Evolutionary conservation across 2,888 invertebrate species (phyloP).

Genomic region (Agrochola litura): DNA sequence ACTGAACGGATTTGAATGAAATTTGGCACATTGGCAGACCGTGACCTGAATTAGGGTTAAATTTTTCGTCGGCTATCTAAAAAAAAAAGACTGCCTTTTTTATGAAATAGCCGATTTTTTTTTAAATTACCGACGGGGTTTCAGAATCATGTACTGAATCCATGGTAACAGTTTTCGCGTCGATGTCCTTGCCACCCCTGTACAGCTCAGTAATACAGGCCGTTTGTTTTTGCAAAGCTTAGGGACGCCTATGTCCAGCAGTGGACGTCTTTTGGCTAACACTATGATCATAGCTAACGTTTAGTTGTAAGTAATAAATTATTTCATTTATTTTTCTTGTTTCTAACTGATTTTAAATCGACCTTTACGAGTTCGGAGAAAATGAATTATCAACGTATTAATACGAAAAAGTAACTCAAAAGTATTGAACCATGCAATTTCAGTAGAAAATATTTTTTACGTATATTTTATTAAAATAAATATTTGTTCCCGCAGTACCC

Average conservation of each 20-base stretch:
- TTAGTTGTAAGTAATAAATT: not conserved
- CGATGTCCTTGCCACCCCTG: not conserved
- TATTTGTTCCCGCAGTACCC: not conserved
- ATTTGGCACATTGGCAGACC: no score
- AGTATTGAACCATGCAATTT: not conserved
- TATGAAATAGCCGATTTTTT: no score
- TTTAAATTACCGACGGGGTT: no score
- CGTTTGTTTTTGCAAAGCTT: no score
- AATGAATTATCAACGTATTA: not conserved
- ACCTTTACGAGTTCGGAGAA: not conserved
- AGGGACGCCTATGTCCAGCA: not conserved
- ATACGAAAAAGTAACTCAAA: not conserved
- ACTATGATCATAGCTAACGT: not conserved
- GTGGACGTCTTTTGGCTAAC: not conserved
- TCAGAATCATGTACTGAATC: no score
- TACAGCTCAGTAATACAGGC: no score
- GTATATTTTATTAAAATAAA: constrained; percentile 5
- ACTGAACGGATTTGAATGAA: no score
- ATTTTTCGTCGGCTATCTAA: no score
- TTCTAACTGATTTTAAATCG: not conserved
- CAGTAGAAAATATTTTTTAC: not conserved
- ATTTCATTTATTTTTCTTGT: not conserved
- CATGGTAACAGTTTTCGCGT: no score
- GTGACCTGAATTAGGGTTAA: no score
- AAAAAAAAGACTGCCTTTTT: no score